Percentiles rank a stretch among this genome's conserved stretches.
phyloP scores from a whole-genome alignment of 2,888 invertebrate species.

The Anagyrus pseudococci region DNA sequence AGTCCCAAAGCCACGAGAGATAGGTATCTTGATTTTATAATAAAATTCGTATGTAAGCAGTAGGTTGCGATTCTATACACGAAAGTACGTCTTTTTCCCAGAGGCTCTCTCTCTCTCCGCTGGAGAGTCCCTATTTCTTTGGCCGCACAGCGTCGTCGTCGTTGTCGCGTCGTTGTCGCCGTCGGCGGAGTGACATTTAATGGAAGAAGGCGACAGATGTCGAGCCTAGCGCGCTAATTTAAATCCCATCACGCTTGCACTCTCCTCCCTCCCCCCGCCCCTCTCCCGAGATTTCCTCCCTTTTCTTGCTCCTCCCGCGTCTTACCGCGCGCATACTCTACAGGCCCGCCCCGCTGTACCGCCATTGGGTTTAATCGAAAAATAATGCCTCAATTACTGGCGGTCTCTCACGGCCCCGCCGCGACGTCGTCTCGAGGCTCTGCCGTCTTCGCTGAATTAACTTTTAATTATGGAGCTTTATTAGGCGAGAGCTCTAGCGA shows the following conservation, averaged over 20 bases:
- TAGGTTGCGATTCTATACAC: too few species aligned
- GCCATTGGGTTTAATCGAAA: constrained; percentile 54
- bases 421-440: constrained; percentile 15
- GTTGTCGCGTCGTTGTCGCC: background rate
- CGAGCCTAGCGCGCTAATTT: constrained; percentile 53
- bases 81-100: too few species aligned
- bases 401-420: constrained; percentile 15
- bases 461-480: constrained; percentile 53
- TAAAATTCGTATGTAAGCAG: too few species aligned
- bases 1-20: too few species aligned
- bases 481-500: constrained; percentile 39
- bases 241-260: constrained; percentile 52
- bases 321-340: too few species aligned
- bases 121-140: too few species aligned
- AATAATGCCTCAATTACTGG: constrained; percentile 55
- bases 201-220: constrained; percentile 58
- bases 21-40: too few species aligned
- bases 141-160: background rate
- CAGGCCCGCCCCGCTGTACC: background rate
- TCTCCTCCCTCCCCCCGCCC: background rate
- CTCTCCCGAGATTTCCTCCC: background rate
- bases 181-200: constrained; percentile 55
- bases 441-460: constrained; percentile 47
- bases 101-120: too few species aligned
- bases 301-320: background rate